phyloP scores from a whole-genome alignment of 2,797 vertebrate genomes.

The Myotis vivesi region DNA sequence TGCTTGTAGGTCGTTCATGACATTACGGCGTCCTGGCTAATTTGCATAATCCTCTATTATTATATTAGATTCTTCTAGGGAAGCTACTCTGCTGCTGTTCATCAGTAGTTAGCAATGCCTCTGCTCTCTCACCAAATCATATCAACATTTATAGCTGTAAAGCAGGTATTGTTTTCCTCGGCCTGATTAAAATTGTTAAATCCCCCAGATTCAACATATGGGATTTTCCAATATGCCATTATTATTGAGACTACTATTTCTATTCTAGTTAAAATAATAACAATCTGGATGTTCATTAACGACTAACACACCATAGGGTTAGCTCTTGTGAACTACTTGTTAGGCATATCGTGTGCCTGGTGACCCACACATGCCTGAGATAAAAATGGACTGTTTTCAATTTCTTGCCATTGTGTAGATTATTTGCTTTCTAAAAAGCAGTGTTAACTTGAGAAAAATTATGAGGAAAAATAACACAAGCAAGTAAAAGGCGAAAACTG shows the following conservation, averaged over 20 bases:
- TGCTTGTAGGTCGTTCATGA: no score
- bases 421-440: slow-evolving; percentile 29
- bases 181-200: slow-evolving; percentile 21
- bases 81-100: not conserved
- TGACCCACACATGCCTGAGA: not conserved
- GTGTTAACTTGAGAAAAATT: not conserved
- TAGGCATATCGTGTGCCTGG: not conserved
- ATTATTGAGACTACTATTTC: not conserved
- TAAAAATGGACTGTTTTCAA: slow-evolving; percentile 28
- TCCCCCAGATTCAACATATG: not conserved
- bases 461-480: not conserved
- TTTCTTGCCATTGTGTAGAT: not conserved
- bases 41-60: no score
- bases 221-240: slow-evolving; percentile 48
- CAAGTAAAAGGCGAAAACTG: not conserved
- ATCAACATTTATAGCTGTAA: slow-evolving; percentile 1
- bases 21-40: no score
- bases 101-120: not conserved
- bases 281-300: not conserved
- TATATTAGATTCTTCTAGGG: not conserved
- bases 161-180: slow-evolving; percentile 36
- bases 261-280: slow-evolving; percentile 22
- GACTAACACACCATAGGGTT: not conserved
- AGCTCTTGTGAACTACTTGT: not conserved
- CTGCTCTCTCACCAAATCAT: slow-evolving; percentile 2